phyloP scores from a whole-genome alignment of 2,888 invertebrate species.

The Drosophila heteroneura region DNA sequence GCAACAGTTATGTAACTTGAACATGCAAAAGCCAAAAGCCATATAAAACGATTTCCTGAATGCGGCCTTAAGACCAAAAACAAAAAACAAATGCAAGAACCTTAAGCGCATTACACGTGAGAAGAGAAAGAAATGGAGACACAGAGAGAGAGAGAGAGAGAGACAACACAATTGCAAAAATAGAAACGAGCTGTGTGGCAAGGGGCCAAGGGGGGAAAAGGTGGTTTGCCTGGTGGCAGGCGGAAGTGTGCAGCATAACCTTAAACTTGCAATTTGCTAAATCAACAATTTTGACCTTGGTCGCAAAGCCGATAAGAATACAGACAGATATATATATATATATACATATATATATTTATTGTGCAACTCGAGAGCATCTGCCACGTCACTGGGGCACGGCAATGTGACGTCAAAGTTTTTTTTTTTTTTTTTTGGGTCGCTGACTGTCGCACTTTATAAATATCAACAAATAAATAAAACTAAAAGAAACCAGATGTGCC shows the following conservation, averaged over 20 bases:
- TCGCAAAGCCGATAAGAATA: constrained; percentile 32
- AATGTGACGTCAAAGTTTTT: constrained; percentile 42
- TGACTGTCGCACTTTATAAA: constrained; percentile 32
- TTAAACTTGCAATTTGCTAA: constrained; percentile 55
- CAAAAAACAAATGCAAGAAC: constrained; percentile 18
- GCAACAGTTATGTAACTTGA: constrained; percentile 61
- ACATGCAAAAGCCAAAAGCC: constrained; percentile 60
- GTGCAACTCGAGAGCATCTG: constrained; percentile 13
- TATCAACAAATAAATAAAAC: constrained; percentile 13
- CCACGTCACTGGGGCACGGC: constrained; percentile 30
- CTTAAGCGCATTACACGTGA: constrained; percentile 63
- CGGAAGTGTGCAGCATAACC: constrained; percentile 52
- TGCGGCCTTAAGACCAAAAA: constrained; percentile 11
- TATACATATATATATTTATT: not conserved
- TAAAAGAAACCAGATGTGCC: constrained; percentile 38
- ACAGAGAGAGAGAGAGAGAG: not conserved
- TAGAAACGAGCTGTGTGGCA: constrained; percentile 38
- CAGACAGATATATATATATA: not conserved
- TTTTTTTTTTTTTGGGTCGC: constrained; percentile 17
- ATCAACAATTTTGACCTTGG: constrained; percentile 52
- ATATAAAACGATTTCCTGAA: constrained; percentile 72
- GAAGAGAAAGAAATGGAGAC: not conserved
- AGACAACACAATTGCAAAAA: constrained; percentile 34
- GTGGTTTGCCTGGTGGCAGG: not conserved
- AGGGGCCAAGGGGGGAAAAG: not conserved